Base-by-base conservation (phyloP, 2,888 invertebrate species). In the Dichetophora obliterata region DNA sequence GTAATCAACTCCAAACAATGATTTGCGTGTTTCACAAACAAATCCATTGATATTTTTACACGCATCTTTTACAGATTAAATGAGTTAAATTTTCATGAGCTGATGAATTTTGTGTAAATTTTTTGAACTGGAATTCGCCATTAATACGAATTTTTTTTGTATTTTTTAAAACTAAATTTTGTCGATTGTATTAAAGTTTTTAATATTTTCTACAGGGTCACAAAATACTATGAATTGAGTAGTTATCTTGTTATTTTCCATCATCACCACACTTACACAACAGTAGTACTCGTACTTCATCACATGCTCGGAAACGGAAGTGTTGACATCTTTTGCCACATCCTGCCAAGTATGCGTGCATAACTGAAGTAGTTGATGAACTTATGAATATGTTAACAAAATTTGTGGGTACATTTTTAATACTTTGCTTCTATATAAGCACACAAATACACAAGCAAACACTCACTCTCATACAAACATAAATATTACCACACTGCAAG, bases 11-110 rank as follows among this genome's bases (percentile, higher is more conserved):
- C 1, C 43, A 43, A 43, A 43, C 11, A 43, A 14, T 11, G 43
- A 11, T 43, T 43, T 43, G 43, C 43, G 43, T 43, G 43, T 43
- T 43, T 94, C 22, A 91, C 92, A 86, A 94, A 94, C 19, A 95
- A 88, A 79, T 93, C 91, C 84, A 92, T 11, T 43, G 1, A 91
- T 0, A 43, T 37, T 6, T 37, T 37, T 43, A 43, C 1, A 37
- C 8, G 37, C 37, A 4, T 43, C 11, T 43, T 11, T 43, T 3
- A 43, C 11, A 43, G 43, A 1, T 43, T 14, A 11, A 43, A 43
- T 43, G 6, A 6, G 2, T 14, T 43, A 43, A 43, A 43, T 14
- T 43, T 11, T 43, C 43, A 43, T 43, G 43, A 37, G 37, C 8
- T 37, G 1, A 37, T 1, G 6, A 37, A 5, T 37, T 37, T 1